Conservation (phyloP, 1,140 invertebrate species). For the Dolichoris vasculosae region DNA sequence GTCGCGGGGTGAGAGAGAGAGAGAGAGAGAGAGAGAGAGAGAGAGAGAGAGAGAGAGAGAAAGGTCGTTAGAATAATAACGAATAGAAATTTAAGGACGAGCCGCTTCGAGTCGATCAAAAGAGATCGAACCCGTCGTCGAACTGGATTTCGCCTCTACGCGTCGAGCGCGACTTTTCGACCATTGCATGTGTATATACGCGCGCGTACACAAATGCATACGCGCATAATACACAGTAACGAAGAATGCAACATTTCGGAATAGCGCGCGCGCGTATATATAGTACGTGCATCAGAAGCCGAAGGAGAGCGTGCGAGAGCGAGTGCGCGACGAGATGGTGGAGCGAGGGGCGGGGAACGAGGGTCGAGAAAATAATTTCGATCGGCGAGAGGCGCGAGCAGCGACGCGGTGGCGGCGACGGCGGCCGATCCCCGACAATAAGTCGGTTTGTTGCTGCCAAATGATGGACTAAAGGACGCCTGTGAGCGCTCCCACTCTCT, state of each 20-base stretch:
- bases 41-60: slow-evolving; percentile 14
- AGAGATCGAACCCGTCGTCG: background rate
- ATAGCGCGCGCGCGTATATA: background rate
- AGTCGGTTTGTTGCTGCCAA: slow-evolving; percentile 54
- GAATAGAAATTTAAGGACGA: background rate
- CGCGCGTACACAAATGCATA: background rate
- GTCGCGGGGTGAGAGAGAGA: background rate
- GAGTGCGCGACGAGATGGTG: background rate
- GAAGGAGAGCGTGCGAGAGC: slow-evolving; percentile 21
- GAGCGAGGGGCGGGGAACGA: background rate
- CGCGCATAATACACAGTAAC: background rate
- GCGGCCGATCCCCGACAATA: slow-evolving; percentile 50
- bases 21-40: background rate
- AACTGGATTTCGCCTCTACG: background rate
- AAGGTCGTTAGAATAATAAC: background rate
- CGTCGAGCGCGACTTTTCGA: background rate
- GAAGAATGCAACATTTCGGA: slow-evolving; percentile 28
- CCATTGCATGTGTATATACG: background rate
- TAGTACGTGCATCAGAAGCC: slow-evolving; percentile 16
- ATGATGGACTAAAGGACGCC: slow-evolving; percentile 52
- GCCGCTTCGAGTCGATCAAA: background rate
- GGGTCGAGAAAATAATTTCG: slow-evolving; percentile 48
- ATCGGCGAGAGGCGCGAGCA: slow-evolving; percentile 34
- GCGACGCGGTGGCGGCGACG: slow-evolving; percentile 33
- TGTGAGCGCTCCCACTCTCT: background rate